A percentile compares a stretch with the other conserved stretches of the same genome.
phyloP scores from a whole-genome alignment of 2,888 invertebrate species.

The Dioctria rufipes region DNA sequence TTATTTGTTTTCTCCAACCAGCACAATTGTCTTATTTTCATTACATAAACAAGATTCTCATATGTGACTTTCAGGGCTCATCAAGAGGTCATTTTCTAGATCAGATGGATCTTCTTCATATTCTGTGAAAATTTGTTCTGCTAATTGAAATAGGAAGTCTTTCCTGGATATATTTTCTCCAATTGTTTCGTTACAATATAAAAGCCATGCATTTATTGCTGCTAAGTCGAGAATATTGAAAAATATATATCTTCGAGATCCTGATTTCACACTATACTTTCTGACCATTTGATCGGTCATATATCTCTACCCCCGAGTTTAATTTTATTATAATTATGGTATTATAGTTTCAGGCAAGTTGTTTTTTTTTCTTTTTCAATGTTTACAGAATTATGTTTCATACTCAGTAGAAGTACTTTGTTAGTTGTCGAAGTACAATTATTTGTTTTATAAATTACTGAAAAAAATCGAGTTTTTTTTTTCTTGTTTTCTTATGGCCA shows the following conservation, averaged over 20 bases:
- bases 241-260: slow-evolving; percentile 28
- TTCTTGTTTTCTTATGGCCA: too few species aligned
- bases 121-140: too few species aligned
- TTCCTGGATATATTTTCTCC: too few species aligned
- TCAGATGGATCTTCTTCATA: too few species aligned
- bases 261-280: slow-evolving; percentile 25
- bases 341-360: slow-evolving; percentile 1
- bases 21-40: not conserved
- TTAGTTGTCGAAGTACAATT: not conserved
- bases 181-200: slow-evolving; percentile 5
- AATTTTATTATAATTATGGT: slow-evolving; percentile 10
- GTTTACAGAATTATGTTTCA: not conserved
- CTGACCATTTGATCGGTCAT: slow-evolving; percentile 13
- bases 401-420: not conserved
- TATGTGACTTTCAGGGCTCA: not conserved
- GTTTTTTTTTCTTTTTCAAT: slow-evolving; percentile 8
- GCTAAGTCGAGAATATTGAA: too few species aligned
- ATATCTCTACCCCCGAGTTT: slow-evolving; percentile 23
- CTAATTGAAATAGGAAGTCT: slow-evolving; percentile 13
- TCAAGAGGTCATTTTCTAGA: too few species aligned
- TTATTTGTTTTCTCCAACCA: too few species aligned
- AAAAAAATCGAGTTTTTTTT: not conserved
- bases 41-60: not conserved
- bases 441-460: not conserved
- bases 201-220: not conserved